Evolutionary conservation across 1,140 invertebrate genomes (phyloP).

Genomic region (Tenebrio molitor): DNA sequence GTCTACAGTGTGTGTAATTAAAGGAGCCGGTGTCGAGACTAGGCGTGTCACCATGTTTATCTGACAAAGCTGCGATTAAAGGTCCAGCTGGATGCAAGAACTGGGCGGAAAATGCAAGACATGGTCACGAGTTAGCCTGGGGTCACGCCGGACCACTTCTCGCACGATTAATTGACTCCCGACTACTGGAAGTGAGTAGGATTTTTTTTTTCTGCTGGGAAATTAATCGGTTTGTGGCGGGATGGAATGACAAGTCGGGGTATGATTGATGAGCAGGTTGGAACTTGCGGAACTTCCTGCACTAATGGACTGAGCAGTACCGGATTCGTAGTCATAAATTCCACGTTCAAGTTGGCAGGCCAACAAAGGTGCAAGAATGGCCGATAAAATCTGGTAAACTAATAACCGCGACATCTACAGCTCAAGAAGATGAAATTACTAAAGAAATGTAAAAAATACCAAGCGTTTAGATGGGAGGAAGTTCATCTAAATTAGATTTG

Average conservation of each 20-base stretch:
- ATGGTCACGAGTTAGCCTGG: constrained; percentile 8
- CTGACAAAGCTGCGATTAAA: constrained; percentile 17
- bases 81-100: constrained; percentile 19
- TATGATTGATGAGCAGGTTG: constrained; percentile 8
- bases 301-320: constrained; percentile 1
- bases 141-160: constrained; percentile 11
- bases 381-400: too few relatives aligned
- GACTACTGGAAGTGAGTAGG: constrained; percentile 24
- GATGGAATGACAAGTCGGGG: background rate
- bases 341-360: too few relatives aligned
- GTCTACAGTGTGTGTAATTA: constrained; percentile 28
- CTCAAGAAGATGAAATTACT: too few relatives aligned
- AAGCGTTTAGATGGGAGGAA: too few relatives aligned
- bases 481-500: too few relatives aligned
- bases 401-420: too few relatives aligned
- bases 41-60: constrained; percentile 23
- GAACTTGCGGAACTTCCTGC: background rate
- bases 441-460: too few relatives aligned
- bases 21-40: constrained; percentile 6
- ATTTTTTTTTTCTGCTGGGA: background rate
- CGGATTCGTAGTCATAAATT: constrained; percentile 12
- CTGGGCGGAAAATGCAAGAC: constrained; percentile 18
- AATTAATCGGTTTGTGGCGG: constrained; percentile 27
- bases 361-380: too few relatives aligned
- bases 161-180: constrained; percentile 17